Conservation (phyloP, 2,888 invertebrate species). For the Carterocephalus palaemon region DNA sequence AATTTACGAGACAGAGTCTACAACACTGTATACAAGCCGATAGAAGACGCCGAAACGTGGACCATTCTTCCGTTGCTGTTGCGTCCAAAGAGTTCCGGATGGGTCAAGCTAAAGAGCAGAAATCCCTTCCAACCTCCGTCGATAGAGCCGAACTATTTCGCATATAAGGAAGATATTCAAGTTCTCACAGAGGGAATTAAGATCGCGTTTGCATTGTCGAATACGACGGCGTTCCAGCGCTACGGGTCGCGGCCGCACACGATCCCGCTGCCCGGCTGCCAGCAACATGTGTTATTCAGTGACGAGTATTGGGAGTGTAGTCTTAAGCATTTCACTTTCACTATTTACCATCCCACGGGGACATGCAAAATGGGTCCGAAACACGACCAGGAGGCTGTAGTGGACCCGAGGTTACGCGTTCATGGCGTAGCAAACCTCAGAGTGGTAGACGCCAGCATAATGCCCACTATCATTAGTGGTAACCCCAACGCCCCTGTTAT, state of each 20-base stretch:
- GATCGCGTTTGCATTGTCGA: conserved; percentile 88
- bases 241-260: conserved; percentile 88
- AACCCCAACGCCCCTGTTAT: conserved; percentile 94
- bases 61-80: conserved; percentile 88
- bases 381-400: conserved; percentile 86
- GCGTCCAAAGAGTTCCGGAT: conserved; percentile 92
- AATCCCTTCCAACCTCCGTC: conserved; percentile 91
- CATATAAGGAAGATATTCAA: conserved; percentile 88
- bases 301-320: conserved; percentile 94
- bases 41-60: conserved; percentile 89
- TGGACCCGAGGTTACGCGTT: conserved; percentile 87
- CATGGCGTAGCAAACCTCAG: conserved; percentile 87
- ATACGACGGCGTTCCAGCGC: conserved; percentile 87
- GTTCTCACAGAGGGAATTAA: conserved; percentile 90
- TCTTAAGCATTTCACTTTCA: conserved; percentile 87
- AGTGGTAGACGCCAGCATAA: conserved; percentile 91
- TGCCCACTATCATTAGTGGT: conserved; percentile 93
- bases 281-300: conserved; percentile 83
- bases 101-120: conserved; percentile 87
- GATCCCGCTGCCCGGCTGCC: conserved; percentile 90
- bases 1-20: conserved; percentile 88
- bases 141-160: conserved; percentile 95
- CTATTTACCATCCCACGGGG: conserved; percentile 91
- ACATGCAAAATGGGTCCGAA: conserved; percentile 93
- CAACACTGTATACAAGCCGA: conserved; percentile 90